Percentiles rank a stretch among this genome's conserved stretches.
Conservation (phyloP, 2,113 vertebrate species). For the Neolamprologus kungweensis region DNA sequence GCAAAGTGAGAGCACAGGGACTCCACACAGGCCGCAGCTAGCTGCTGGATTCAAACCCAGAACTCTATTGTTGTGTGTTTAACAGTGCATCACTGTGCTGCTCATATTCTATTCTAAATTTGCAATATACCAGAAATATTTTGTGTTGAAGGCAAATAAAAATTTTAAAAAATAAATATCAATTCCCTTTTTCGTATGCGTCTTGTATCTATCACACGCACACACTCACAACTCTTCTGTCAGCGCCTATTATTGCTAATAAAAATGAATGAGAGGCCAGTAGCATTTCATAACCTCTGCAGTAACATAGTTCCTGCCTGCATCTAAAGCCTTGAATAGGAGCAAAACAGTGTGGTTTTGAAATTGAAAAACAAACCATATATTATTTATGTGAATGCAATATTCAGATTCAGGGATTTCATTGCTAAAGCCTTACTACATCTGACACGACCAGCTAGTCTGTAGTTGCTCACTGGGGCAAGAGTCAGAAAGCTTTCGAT, state of each 20-base stretch:
- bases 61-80: neutral
- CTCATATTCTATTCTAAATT: neutral
- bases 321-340: neutral
- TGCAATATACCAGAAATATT: neutral
- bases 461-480: neutral
- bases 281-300: neutral
- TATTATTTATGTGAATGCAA: neutral
- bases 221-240: neutral
- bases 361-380: neutral
- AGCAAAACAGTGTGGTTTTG: neutral
- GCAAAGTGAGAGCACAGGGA: neutral
- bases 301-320: neutral
- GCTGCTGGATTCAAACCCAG: neutral
- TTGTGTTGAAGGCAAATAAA: neutral
- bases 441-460: neutral
- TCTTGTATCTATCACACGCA: neutral
- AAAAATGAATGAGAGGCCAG: neutral
- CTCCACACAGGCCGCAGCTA: neutral
- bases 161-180: neutral
- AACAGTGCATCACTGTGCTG: neutral
- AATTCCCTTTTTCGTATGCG: neutral
- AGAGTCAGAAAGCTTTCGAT: rapidly evolving
- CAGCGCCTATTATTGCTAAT: neutral
- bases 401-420: neutral
- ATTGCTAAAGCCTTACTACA: neutral